Evolutionary conservation across 2,113 vertebrate genomes (phyloP), one percentile per base, ranked within the genome.

Genomic region (Rattus rattus): DNA sequence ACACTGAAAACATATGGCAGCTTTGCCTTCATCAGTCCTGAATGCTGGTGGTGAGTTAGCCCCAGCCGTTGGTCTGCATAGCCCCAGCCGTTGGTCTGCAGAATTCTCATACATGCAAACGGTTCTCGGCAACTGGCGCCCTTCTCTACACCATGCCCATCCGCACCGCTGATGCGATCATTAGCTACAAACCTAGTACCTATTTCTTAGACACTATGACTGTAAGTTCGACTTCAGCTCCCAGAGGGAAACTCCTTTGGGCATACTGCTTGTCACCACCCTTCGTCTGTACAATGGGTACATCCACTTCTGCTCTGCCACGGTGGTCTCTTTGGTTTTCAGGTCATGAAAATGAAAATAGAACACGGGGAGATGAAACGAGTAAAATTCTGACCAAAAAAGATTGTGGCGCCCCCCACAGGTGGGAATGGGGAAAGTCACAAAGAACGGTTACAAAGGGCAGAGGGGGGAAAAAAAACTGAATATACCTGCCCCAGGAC

Each of bases 381-480:
- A 17, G 26, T 1, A 54, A 65, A 24, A 0, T 2, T 4, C 0
- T 47, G 9, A 7, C 26, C 56, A 11, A 22, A 43, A 12, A 56
- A 47, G 49, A 16, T 4, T 0, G 0, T 0, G 17, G 69, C 43
- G 2, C 2, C 5, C 5, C 16, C 10, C 63, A 69, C 1, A 30
- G 77, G 24, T 56, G 67, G n/a, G 7, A 67, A 85, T 6, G 0
- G 11, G 28, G 16, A 79, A 92, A 20, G 8, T n/a, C 6, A 9
- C 11, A 43, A 61, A 77, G 39, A 16, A 7, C 43, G 22, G 39
- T 76, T 1, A 12, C 47, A 3, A 24, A 28, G 8, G 22, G 19
- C 20, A 54, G 20, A 30, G 76, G 28, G 43, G 43, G 43, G 43
- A 5, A n/a, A 43, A 94, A 69, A 4, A 61, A 26, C 39, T 4